phyloP scores from a whole-genome alignment of 2,113 vertebrate species.

The Embiotoca jacksoni region DNA sequence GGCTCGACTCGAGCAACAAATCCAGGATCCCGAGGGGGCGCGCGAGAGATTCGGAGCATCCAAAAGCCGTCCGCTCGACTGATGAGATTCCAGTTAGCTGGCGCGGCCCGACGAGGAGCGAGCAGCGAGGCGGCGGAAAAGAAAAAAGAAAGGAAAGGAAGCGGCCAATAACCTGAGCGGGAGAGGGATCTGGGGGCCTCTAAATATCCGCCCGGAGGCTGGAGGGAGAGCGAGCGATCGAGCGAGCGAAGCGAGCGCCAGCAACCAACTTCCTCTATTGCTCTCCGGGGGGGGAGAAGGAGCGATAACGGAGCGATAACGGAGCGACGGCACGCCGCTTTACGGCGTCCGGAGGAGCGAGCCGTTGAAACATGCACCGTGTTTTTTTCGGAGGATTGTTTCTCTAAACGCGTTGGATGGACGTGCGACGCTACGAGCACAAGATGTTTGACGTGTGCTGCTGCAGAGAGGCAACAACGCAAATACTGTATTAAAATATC shows the following conservation, averaged over 20 bases:
- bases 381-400: too few species aligned
- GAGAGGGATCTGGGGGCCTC: conserved; percentile 58
- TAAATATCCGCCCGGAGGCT: conserved; percentile 65
- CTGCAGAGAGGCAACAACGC: too few species aligned
- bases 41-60: conserved; percentile 48
- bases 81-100: conserved; percentile 67
- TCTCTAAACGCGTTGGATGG: too few species aligned
- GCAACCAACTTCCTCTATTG: conserved; percentile 46
- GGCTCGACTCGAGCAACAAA: conserved; percentile 27
- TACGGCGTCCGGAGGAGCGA: background rate
- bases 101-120: conserved; percentile 51
- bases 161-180: conserved; percentile 62
- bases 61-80: conserved; percentile 32
- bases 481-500: too few species aligned
- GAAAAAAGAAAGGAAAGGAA: background rate
- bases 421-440: too few species aligned
- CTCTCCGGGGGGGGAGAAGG: conserved; percentile 58
- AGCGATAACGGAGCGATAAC: conserved; percentile 31
- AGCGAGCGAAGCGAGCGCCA: conserved; percentile 9
- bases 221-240: conserved; percentile 14
- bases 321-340: conserved; percentile 27
- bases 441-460: too few species aligned
- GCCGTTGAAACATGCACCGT: too few species aligned
- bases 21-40: conserved; percentile 6
- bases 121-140: conserved; percentile 10